These are phyloP conservation scores for Acanthopagrus latus DNA, from an alignment of 2,797 vertebrate genomes.

Conservation along the genomic window DNA sequence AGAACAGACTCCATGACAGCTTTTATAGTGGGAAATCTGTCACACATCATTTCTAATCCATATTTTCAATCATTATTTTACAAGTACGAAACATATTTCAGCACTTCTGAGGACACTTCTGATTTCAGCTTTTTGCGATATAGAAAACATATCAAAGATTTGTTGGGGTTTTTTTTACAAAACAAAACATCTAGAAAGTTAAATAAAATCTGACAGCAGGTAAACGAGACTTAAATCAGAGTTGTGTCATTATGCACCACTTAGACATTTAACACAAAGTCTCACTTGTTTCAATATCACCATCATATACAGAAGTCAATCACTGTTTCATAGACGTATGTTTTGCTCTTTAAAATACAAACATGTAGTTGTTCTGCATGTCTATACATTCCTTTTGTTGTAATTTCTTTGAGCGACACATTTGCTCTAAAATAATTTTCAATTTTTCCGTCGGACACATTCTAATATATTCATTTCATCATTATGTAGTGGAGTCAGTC, in stretches of 20 bases:
- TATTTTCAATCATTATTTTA: conserved; percentile 22
- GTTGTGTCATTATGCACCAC: conserved; percentile 5
- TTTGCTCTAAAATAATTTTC: neutral
- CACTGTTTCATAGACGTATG: neutral
- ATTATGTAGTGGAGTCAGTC: conserved; percentile 7
- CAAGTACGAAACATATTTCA: neutral
- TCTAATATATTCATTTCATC: neutral
- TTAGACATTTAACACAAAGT: conserved; percentile 11
- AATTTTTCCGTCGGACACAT: neutral
- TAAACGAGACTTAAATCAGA: conserved; percentile 12
- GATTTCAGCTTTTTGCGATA: conserved; percentile 14
- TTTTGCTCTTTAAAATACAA: conserved; percentile 6
- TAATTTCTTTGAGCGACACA: conserved; percentile 1
- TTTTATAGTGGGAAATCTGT: conserved; percentile 4
- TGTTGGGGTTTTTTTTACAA: neutral
- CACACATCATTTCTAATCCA: conserved; percentile 1
- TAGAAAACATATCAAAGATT: conserved; percentile 22
- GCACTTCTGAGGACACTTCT: conserved; percentile 3
- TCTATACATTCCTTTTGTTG: conserved; percentile 12
- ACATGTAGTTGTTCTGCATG: neutral
- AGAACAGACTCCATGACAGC: conserved; percentile 1
- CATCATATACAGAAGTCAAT: neutral
- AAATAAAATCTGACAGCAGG: neutral
- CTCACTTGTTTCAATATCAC: conserved; percentile 9
- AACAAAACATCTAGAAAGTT: conserved; percentile 1